Evolutionary conservation across 2,797 vertebrate genomes (phyloP).

Genomic region (Xyrichtys novacula): DNA sequence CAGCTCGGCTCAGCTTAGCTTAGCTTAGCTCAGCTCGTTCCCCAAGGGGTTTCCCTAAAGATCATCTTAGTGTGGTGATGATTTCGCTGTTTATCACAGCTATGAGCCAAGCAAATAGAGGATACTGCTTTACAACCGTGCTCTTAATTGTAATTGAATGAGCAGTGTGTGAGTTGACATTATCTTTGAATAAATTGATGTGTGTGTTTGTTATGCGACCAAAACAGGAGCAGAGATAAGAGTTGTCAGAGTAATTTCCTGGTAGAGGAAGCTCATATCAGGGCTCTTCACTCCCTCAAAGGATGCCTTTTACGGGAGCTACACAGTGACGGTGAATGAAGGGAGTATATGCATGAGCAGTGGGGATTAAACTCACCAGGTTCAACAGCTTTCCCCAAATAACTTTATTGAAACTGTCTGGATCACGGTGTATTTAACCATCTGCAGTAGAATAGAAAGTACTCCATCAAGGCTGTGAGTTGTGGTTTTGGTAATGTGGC

Average conservation of each 20-base stretch:
- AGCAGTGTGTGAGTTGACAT: conserved; percentile 6
- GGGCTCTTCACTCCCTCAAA: conserved; percentile 14
- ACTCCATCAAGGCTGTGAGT: conserved; percentile 39
- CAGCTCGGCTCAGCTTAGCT: conserved; percentile 23
- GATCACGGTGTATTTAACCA: not conserved
- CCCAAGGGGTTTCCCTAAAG: conserved; percentile 12
- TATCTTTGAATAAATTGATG: not conserved
- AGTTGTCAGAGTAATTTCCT: conserved; percentile 51
- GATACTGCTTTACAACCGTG: not conserved
- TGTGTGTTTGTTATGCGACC: conserved; percentile 11
- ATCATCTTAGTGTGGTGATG: conserved; percentile 22
- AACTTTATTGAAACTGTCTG: not conserved
- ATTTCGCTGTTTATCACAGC: conserved; percentile 26
- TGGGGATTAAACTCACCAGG: not conserved
- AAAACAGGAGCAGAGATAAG: conserved; percentile 26
- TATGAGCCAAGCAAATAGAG: not conserved
- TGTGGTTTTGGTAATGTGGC: conserved; percentile 36
- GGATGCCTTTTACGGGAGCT: conserved; percentile 36
- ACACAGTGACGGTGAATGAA: not conserved
- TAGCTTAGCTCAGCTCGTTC: conserved; percentile 7
- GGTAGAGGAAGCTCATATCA: conserved; percentile 42
- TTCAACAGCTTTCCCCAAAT: conserved; percentile 15
- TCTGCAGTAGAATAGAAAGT: conserved; percentile 13
- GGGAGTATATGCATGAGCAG: not conserved
- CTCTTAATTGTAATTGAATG: not conserved